Conservation (phyloP, 2,888 invertebrate genomes). For the Mythimna impura region DNA sequence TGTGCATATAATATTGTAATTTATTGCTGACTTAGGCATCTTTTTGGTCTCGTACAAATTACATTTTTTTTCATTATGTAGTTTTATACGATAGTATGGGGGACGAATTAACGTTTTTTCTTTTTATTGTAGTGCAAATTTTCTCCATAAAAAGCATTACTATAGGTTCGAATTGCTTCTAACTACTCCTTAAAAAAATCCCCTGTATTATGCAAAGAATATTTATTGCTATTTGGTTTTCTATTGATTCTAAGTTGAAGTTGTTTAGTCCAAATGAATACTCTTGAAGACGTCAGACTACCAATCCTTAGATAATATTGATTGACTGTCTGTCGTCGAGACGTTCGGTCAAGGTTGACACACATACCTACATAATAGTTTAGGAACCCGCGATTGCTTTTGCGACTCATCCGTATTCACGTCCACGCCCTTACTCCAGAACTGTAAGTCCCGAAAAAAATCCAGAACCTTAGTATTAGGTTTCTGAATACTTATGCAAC, state of each 20-base stretch:
- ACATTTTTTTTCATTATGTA: too few species aligned
- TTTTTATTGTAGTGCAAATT: too few species aligned
- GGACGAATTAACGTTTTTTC: too few species aligned
- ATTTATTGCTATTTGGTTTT: background rate
- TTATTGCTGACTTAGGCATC: too few species aligned
- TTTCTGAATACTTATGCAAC: background rate
- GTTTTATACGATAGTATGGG: too few species aligned
- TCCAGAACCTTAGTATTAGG: background rate
- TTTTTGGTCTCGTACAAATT: too few species aligned
- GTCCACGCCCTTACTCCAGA: background rate
- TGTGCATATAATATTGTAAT: too few species aligned
- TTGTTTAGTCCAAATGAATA: background rate
- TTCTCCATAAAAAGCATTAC: too few species aligned
- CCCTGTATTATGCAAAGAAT: too few species aligned
- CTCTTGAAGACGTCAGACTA: background rate
- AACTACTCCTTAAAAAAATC: too few species aligned
- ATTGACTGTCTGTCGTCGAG: constrained; percentile 24
- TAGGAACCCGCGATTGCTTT: constrained; percentile 9
- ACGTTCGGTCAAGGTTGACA: constrained; percentile 37
- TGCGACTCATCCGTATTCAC: background rate
- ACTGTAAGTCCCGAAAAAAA: background rate
- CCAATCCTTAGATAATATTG: constrained; percentile 31
- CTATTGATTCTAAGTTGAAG: background rate
- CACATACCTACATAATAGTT: background rate
- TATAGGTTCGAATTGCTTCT: too few species aligned